Conservation (phyloP, 2,797 vertebrate species). For the Phataginus tricuspis region DNA sequence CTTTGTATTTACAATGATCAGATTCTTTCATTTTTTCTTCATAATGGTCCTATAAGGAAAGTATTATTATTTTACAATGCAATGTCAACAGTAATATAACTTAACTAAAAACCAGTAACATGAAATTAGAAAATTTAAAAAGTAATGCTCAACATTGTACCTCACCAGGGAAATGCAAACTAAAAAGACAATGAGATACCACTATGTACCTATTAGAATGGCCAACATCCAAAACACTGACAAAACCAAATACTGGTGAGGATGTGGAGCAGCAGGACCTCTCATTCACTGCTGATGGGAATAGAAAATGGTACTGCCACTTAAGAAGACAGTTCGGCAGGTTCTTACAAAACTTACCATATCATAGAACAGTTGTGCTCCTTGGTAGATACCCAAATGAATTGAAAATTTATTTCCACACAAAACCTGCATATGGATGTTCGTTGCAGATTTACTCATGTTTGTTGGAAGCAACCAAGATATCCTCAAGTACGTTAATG, state of each 20-base stretch:
- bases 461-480: neutral
- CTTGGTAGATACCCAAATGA: neutral
- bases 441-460: neutral
- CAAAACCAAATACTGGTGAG: neutral
- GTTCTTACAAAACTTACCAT: neutral
- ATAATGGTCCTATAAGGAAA: neutral
- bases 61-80: neutral
- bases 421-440: neutral
- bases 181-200: neutral
- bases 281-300: neutral
- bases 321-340: neutral
- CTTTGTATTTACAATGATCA: neutral
- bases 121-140: constrained; percentile 18
- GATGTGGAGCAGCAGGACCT: neutral
- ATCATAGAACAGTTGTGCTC: neutral
- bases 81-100: neutral
- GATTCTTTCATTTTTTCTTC: neutral
- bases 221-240: neutral
- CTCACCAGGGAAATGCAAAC: neutral
- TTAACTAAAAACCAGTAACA: neutral
- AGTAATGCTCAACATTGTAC: neutral
- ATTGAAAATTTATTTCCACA: neutral
- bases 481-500: neutral
- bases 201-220: neutral
- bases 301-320: neutral